A percentile compares a stretch with the other conserved stretches of the same genome.
Evolutionary conservation across 2,113 vertebrate genomes (phyloP).

Genomic region (Brachyhypopomus gauderio): DNA sequence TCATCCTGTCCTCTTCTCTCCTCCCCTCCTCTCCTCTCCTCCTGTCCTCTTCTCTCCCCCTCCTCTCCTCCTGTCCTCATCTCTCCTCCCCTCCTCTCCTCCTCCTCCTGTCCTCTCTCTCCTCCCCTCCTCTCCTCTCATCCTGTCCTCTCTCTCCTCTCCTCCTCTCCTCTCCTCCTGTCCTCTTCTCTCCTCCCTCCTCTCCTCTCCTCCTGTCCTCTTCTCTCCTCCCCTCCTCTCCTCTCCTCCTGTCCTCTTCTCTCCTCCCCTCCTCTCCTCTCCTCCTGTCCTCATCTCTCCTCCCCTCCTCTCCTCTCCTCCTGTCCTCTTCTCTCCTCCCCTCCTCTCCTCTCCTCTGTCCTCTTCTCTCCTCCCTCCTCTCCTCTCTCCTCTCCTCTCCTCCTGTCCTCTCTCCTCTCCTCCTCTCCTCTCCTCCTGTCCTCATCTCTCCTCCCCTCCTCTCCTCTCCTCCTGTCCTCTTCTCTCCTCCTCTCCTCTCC

Average conservation of each 20-base stretch:
- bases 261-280: no score
- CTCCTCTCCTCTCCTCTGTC: background rate
- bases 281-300: background rate
- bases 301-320: constrained; percentile 16
- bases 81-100: background rate
- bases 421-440: constrained; percentile 27
- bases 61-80: no score
- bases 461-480: background rate
- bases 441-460: background rate
- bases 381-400: background rate
- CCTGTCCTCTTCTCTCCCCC: constrained; percentile 10
- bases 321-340: constrained; percentile 2
- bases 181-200: constrained; percentile 4
- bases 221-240: background rate
- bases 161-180: constrained; percentile 19
- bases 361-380: constrained; percentile 9
- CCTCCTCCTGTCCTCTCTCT: background rate
- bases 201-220: background rate
- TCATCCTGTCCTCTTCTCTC: background rate
- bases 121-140: background rate
- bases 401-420: background rate
- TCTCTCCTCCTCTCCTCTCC: constrained; percentile 5
- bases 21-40: background rate
- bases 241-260: background rate
- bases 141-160: background rate